Conservation (phyloP, 2,888 invertebrate genomes). For the Hypomecis atomaria region DNA sequence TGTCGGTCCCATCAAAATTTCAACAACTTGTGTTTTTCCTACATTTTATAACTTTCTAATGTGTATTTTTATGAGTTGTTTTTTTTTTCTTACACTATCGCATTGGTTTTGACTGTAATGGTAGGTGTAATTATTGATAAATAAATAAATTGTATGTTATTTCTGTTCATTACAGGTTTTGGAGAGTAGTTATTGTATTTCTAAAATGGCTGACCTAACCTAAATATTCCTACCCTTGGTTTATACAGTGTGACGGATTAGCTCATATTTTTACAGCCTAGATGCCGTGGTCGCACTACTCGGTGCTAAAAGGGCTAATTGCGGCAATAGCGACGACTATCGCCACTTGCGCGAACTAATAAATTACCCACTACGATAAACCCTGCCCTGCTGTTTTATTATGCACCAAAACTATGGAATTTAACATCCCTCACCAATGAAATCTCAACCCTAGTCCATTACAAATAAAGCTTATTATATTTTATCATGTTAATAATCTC, state of each 20-base stretch:
- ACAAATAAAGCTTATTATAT: conserved; percentile 16
- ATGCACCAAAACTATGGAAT: conserved; percentile 31
- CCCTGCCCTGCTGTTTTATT: conserved; percentile 36
- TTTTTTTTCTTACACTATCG: no score
- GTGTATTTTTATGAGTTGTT: no score
- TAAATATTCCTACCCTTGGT: no score
- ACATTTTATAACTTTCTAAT: no score
- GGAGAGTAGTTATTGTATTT: no score
- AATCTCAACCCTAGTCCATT: conserved; percentile 16
- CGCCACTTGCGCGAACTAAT: conserved; percentile 38
- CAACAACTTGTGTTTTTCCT: no score
- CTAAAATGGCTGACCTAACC: no score
- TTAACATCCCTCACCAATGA: neutral
- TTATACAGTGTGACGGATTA: neutral
- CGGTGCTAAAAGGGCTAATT: conserved; percentile 48
- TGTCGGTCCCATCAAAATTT: no score
- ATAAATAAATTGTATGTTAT: no score
- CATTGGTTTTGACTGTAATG: no score
- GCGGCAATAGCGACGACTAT: conserved; percentile 44
- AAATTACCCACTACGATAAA: conserved; percentile 40
- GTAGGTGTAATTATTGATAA: no score
- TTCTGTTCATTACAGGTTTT: no score
- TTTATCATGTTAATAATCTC: neutral
- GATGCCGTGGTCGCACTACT: conserved; percentile 15
- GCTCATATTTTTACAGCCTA: neutral